Conservation (phyloP, 1,140 invertebrate species). For the Aphaenogaster ashmeadi region DNA sequence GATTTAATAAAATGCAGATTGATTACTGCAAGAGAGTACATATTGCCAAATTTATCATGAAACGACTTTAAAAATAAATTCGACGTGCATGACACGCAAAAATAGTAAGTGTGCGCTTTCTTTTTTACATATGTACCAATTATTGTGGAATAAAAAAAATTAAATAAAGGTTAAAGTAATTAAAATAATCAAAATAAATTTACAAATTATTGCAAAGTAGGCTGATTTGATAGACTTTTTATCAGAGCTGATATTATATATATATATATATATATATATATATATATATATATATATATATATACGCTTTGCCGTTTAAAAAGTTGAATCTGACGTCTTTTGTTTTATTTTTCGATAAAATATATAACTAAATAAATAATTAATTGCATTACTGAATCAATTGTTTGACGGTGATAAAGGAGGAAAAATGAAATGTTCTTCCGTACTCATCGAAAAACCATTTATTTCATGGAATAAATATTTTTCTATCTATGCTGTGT, state of each 20-base stretch:
- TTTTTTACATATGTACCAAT: neutral
- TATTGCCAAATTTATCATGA: slow-evolving; percentile 13
- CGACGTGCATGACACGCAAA: neutral
- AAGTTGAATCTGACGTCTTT: neutral
- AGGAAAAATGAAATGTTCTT: slow-evolving; percentile 64
- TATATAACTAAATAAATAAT: neutral
- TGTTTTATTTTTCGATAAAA: neutral
- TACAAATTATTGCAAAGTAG: slow-evolving; percentile 19
- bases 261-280: too few species aligned
- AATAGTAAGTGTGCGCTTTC: neutral
- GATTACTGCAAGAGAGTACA: neutral
- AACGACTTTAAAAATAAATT: slow-evolving; percentile 26
- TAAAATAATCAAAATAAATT: slow-evolving; percentile 24
- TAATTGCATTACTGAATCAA: neutral
- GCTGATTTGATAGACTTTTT: neutral
- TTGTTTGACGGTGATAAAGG: neutral
- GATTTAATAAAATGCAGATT: slow-evolving; percentile 42
- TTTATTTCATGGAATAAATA: slow-evolving; percentile 86
- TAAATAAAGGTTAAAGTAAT: slow-evolving; percentile 20
- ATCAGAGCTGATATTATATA: neutral
- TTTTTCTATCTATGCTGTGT: slow-evolving; percentile 83
- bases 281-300: too few species aligned
- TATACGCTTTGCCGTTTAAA: neutral
- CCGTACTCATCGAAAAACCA: slow-evolving; percentile 81
- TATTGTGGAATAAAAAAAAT: neutral